These are phyloP conservation scores for Himalopsyche phryganea DNA, from an alignment of 1,140 invertebrate genomes.

Conservation along the genomic window DNA sequence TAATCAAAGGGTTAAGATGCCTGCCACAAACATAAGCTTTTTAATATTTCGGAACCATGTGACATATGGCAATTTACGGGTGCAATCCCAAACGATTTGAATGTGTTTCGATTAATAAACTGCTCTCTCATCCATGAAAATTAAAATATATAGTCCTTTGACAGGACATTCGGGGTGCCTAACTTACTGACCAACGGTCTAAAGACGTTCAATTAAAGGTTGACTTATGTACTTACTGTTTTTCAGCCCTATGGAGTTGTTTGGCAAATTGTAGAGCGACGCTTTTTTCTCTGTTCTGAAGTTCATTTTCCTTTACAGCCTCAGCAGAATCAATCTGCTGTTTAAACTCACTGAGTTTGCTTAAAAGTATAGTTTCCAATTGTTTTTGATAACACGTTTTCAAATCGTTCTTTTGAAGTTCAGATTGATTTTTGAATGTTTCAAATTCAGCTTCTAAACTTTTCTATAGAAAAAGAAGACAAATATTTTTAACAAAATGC, in stretches of 20 bases:
- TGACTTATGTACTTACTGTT: slow-evolving; percentile 59
- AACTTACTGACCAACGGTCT: too few relatives aligned
- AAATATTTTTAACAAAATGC: neutral
- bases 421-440: slow-evolving; percentile 54
- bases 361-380: slow-evolving; percentile 69
- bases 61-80: too few relatives aligned
- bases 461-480: slow-evolving; percentile 43
- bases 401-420: slow-evolving; percentile 63
- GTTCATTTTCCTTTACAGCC: slow-evolving; percentile 59
- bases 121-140: too few relatives aligned
- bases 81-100: too few relatives aligned
- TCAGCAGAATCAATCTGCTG: slow-evolving; percentile 66
- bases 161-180: too few relatives aligned
- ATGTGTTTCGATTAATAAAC: too few relatives aligned
- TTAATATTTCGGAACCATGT: too few relatives aligned
- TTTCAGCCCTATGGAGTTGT: slow-evolving; percentile 67
- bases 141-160: too few relatives aligned
- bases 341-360: slow-evolving; percentile 76
- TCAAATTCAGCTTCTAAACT: slow-evolving; percentile 55
- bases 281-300: slow-evolving; percentile 61
- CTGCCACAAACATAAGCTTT: too few relatives aligned
- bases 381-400: slow-evolving; percentile 75
- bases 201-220: too few relatives aligned
- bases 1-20: too few relatives aligned
- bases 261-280: slow-evolving; percentile 66